These are phyloP conservation scores for Folsomia candida DNA, from an alignment of 2,888 invertebrate genomes.

Conservation along the genomic window DNA sequence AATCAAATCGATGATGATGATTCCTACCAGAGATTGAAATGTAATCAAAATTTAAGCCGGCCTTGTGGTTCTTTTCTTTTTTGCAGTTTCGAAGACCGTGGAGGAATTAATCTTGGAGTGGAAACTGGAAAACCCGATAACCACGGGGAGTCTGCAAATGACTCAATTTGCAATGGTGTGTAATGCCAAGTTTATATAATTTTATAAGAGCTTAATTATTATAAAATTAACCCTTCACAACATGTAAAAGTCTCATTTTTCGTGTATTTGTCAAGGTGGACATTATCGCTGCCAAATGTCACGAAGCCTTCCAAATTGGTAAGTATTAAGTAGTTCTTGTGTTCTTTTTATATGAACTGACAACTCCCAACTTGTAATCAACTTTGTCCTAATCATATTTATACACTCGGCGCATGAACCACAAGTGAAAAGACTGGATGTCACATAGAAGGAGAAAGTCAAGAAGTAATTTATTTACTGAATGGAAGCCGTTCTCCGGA, in stretches of 20 bases:
- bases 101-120: slow-evolving; percentile 56
- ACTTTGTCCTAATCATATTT: neutral
- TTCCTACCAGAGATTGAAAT: neutral
- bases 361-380: neutral
- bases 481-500: no score
- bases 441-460: neutral
- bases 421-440: neutral
- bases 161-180: slow-evolving; percentile 56
- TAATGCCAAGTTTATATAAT: neutral
- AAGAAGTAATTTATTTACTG: neutral
- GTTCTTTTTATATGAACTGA: neutral
- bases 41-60: neutral
- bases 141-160: slow-evolving; percentile 56
- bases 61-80: no score
- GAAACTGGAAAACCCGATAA: slow-evolving; percentile 54
- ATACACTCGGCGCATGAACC: neutral
- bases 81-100: slow-evolving; percentile 57
- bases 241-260: no score
- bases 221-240: no score
- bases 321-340: neutral
- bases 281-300: slow-evolving; percentile 49
- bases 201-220: no score
- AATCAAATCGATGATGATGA: no score
- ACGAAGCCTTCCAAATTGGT: slow-evolving; percentile 44
- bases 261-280: slow-evolving; percentile 42